Conservation (phyloP, 2,888 invertebrate species). For the Leucoma salicis region DNA sequence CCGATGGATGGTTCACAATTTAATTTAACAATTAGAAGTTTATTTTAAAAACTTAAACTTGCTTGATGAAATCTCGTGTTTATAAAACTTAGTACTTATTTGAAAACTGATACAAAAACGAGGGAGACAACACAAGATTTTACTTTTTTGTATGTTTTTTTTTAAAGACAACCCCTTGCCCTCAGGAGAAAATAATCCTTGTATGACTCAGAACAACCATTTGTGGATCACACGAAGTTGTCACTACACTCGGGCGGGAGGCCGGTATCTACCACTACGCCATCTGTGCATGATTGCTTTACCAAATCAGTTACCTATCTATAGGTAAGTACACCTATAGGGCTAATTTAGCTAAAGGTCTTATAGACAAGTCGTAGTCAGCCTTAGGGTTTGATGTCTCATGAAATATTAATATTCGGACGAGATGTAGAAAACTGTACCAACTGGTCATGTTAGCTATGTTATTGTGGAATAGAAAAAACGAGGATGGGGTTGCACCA, state of each 20-base stretch:
- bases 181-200: too few relatives aligned
- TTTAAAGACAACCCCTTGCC: too few relatives aligned
- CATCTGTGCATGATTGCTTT: too few relatives aligned
- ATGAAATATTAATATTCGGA: slow-evolving; percentile 13
- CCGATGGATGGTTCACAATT: slow-evolving; percentile 12
- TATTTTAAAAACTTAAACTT: background rate
- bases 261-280: too few relatives aligned
- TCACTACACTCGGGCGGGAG: too few relatives aligned
- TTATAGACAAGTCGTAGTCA: slow-evolving; percentile 3
- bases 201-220: too few relatives aligned
- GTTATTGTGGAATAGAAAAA: slow-evolving; percentile 30
- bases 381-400: slow-evolving; percentile 10
- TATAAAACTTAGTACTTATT: slow-evolving; percentile 16
- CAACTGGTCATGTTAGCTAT: slow-evolving; percentile 29
- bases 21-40: slow-evolving; percentile 9
- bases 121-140: slow-evolving; percentile 9
- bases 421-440: slow-evolving; percentile 31
- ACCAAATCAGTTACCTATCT: too few relatives aligned
- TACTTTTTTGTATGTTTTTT: too few relatives aligned
- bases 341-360: too few relatives aligned
- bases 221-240: too few relatives aligned
- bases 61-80: slow-evolving; percentile 3
- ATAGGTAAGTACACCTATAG: too few relatives aligned
- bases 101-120: slow-evolving; percentile 8
- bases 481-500: slow-evolving; percentile 52